These are phyloP conservation scores for Anthophora plumipes DNA, from an alignment of 2,888 invertebrate species.

Conservation along the genomic window DNA sequence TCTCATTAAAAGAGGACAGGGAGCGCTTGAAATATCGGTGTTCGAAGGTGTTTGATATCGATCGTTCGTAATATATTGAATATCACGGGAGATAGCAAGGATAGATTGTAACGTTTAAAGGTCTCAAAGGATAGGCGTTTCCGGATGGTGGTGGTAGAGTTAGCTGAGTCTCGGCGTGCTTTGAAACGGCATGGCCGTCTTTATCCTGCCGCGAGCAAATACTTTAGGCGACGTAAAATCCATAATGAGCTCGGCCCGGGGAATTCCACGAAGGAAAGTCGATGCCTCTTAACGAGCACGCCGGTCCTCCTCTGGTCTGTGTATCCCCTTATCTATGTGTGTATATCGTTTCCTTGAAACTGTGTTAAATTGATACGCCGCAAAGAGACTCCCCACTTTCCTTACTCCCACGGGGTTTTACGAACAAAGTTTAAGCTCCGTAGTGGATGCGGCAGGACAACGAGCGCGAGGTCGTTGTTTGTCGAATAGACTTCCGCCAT, in stretches of 20 bases:
- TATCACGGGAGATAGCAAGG: not conserved
- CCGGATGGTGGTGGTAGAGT: no score
- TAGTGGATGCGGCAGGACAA: conserved; percentile 26
- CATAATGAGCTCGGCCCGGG: conserved; percentile 48
- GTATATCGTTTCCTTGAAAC: conserved; percentile 33
- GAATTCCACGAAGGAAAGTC: conserved; percentile 47
- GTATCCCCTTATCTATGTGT: not conserved
- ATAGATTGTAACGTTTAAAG: not conserved
- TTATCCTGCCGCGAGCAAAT: conserved; percentile 19
- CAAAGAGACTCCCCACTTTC: conserved; percentile 24
- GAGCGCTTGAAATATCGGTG: not conserved
- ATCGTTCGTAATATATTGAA: not conserved
- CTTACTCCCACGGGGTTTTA: conserved; percentile 22
- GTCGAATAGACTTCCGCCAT: conserved; percentile 55
- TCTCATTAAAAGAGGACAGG: not conserved
- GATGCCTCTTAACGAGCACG: conserved; percentile 30
- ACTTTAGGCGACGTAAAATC: conserved; percentile 48
- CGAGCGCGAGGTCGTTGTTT: conserved; percentile 60
- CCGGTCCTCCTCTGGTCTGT: fast-evolving
- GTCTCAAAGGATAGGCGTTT: conserved; percentile 15
- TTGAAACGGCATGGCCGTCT: conserved; percentile 11
- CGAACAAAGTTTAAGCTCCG: conserved; percentile 63
- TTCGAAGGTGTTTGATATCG: not conserved
- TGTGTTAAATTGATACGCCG: conserved; percentile 63
- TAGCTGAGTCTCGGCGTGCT: not conserved